Conservation (phyloP, 1,140 invertebrate genomes). For the Pogonognathellus flavescens region DNA sequence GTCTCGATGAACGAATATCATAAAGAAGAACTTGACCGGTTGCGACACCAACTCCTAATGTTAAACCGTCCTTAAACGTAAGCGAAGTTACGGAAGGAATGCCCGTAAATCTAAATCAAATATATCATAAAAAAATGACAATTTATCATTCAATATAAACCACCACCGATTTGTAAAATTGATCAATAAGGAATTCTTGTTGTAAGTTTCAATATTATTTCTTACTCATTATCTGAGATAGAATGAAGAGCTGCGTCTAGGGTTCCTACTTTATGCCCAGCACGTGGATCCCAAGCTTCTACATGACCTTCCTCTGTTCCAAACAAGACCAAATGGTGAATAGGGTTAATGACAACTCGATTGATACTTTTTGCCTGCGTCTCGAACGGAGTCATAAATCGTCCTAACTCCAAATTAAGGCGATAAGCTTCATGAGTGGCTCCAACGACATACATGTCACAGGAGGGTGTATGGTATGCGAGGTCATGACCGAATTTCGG, state of each 20-base stretch:
- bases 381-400: conserved; percentile 88
- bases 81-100: conserved; percentile 86
- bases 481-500: conserved; percentile 96
- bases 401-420: conserved; percentile 94
- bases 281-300: conserved; percentile 96
- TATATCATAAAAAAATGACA: conserved; percentile 1
- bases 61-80: conserved; percentile 85
- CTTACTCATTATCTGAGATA: conserved; percentile 75
- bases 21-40: conserved; percentile 95
- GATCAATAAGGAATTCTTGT: conserved; percentile 54
- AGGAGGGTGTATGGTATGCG: conserved; percentile 88
- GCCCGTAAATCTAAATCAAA: conserved; percentile 73
- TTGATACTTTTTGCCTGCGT: conserved; percentile 85
- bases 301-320: conserved; percentile 94
- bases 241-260: conserved; percentile 89
- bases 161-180: conserved; percentile 25
- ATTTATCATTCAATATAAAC: neutral
- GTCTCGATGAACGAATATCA: conserved; percentile 93
- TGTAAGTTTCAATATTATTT: neutral
- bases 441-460: conserved; percentile 94
- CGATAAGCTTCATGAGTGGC: conserved; percentile 90
- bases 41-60: conserved; percentile 90
- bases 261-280: conserved; percentile 80
- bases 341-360: conserved; percentile 88
- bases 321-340: conserved; percentile 87